phyloP scores from a whole-genome alignment of 2,113 vertebrate genomes.

The Illadopsis cleaveri region DNA sequence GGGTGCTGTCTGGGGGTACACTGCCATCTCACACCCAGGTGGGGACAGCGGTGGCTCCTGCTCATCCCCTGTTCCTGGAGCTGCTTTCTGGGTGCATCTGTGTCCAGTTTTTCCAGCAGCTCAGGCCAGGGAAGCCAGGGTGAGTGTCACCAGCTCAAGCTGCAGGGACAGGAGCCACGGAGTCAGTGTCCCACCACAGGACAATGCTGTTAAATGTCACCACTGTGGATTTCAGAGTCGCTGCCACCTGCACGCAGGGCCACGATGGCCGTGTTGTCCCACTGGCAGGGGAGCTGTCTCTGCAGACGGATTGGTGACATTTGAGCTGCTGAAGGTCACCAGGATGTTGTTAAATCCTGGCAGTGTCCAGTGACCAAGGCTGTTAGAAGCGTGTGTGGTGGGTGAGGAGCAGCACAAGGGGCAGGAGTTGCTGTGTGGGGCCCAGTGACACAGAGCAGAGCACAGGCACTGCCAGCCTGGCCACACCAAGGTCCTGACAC shows the following conservation, averaged over 20 bases:
- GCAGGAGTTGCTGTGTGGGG: not conserved
- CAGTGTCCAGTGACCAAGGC: not conserved
- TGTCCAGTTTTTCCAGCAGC: not conserved
- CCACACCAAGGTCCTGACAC: not conserved
- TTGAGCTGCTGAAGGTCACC: not conserved
- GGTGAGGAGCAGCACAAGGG: fast-evolving
- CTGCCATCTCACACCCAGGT: not conserved
- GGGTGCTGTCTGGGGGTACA: not conserved
- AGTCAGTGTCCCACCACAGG: not conserved
- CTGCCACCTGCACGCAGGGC: not conserved
- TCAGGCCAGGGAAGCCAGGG: not conserved
- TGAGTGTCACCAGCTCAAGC: fast-evolving
- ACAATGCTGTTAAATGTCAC: not conserved
- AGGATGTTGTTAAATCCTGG: not conserved
- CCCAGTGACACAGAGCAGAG: not conserved
- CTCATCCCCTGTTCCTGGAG: fast-evolving
- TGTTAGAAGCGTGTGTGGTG: fast-evolving
- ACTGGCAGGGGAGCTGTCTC: not conserved
- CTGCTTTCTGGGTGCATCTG: not conserved
- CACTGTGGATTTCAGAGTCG: fast-evolving
- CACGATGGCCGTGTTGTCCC: not conserved
- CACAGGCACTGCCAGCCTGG: not conserved
- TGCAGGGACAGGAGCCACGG: fast-evolving
- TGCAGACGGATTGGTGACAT: not conserved
- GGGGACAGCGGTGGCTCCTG: not conserved